Evolutionary conservation across 2,113 vertebrate genomes (phyloP).

Genomic region (Polypterus senegalus): DNA sequence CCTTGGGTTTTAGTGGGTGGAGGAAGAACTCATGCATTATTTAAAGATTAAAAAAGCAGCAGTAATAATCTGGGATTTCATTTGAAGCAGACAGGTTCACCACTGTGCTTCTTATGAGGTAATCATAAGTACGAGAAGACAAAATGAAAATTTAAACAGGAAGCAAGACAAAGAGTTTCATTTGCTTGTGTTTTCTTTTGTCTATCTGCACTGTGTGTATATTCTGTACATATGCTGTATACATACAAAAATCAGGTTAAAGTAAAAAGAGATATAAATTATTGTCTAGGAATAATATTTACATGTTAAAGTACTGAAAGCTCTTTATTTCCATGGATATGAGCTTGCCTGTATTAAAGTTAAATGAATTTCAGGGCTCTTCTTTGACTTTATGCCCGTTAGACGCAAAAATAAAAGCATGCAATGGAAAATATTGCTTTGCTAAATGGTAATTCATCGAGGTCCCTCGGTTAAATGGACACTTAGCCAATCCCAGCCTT

Average conservation of each 20-base stretch:
- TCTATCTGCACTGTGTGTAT: neutral
- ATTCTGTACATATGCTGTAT: neutral
- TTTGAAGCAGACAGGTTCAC: constrained; percentile 3
- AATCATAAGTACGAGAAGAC: neutral
- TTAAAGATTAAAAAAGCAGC: constrained; percentile 3
- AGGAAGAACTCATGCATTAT: constrained; percentile 5
- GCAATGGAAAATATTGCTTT: no score
- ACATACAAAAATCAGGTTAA: neutral
- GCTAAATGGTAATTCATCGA: no score
- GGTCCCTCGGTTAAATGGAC: no score
- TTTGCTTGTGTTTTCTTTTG: neutral
- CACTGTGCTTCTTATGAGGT: neutral
- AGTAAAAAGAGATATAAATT: neutral
- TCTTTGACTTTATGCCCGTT: no score
- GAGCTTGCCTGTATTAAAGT: neutral
- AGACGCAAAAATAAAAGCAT: no score
- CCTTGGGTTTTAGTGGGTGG: neutral
- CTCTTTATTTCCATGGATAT: constrained; percentile 1
- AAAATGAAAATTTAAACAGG: constrained; percentile 1
- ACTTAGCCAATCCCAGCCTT: no score
- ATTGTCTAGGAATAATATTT: neutral
- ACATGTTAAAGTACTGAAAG: constrained; percentile 1
- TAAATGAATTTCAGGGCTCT: neutral
- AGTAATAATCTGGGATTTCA: constrained; percentile 3
- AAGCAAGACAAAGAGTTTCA: neutral